Evolutionary conservation across 1,140 invertebrate genomes (phyloP).

Genomic region (Cephus cinctus): DNA sequence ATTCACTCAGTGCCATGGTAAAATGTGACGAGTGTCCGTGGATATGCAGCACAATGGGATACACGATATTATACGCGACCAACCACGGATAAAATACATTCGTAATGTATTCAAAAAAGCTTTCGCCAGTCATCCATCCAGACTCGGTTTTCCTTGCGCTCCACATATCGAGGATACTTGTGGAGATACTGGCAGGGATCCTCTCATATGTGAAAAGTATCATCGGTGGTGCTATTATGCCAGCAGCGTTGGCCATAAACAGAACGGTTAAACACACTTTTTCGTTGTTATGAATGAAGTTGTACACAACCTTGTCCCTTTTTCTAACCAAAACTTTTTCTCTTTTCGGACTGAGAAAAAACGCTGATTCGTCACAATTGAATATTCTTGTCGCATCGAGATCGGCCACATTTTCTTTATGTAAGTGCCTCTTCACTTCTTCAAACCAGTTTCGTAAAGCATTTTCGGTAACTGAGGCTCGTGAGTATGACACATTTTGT

Average conservation of each 20-base stretch:
- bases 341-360: conserved; percentile 29
- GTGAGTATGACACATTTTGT: conserved; percentile 29
- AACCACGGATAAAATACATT: conserved; percentile 36
- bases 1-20: conserved; percentile 28
- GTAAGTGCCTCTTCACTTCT: conserved; percentile 21
- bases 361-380: conserved; percentile 31
- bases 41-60: conserved; percentile 43
- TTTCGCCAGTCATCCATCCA: conserved; percentile 45
- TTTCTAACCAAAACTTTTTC: conserved; percentile 32
- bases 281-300: conserved; percentile 24
- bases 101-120: conserved; percentile 35
- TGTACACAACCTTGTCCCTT: conserved; percentile 32
- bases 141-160: conserved; percentile 28
- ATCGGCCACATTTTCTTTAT: conserved; percentile 15
- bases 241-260: conserved; percentile 33
- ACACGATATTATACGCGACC: conserved; percentile 30
- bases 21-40: conserved; percentile 44
- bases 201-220: conserved; percentile 23
- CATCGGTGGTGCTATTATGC: conserved; percentile 33
- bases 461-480: conserved; percentile 23
- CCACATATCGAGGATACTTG: conserved; percentile 31
- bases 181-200: conserved; percentile 20
- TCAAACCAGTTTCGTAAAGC: conserved; percentile 27
- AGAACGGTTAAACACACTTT: conserved; percentile 38
- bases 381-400: conserved; percentile 19